Percentiles rank a stretch among this genome's conserved stretches.
phyloP scores from a whole-genome alignment of 2,888 invertebrate genomes.

The Polydrusus cervinus region DNA sequence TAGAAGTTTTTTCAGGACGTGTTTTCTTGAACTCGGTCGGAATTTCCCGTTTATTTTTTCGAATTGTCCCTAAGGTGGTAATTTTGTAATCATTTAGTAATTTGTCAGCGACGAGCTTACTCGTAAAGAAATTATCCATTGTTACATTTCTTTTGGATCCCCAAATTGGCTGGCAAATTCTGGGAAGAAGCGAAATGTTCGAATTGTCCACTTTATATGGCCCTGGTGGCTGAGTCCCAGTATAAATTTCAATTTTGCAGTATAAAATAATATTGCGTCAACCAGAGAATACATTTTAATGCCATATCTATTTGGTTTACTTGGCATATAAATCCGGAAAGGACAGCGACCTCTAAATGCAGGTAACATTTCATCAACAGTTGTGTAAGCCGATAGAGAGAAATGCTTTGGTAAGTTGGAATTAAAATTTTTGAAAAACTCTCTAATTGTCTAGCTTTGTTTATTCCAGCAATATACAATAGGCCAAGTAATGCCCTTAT shows the following conservation, averaged over 20 bases:
- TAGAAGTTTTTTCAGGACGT: conserved; percentile 53
- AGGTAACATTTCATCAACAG: too few relatives aligned
- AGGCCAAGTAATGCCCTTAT: conserved; percentile 37
- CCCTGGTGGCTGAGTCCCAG: conserved; percentile 59
- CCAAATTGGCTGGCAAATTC: conserved; percentile 52
- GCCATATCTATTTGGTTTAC: conserved; percentile 18
- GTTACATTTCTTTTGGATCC: conserved; percentile 51
- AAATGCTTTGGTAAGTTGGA: conserved; percentile 11
- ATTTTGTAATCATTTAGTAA: conserved; percentile 52
- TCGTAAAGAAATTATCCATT: conserved; percentile 45
- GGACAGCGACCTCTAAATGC: too few relatives aligned
- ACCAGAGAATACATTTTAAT: conserved; percentile 57
- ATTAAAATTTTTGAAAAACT: conserved; percentile 15
- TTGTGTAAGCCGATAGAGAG: conserved; percentile 46
- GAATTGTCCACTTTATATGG: conserved; percentile 55
- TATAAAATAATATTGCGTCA: conserved; percentile 60
- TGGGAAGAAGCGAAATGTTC: conserved; percentile 44
- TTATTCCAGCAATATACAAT: conserved; percentile 24
- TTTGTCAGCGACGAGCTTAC: conserved; percentile 13
- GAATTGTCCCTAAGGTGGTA: conserved; percentile 58
- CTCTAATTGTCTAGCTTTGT: conserved; percentile 17
- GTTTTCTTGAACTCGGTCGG: conserved; percentile 60
- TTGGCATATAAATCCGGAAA: conserved; percentile 41
- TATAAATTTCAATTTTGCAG: conserved; percentile 60
- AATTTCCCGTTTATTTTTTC: conserved; percentile 61